Base-by-base conservation (phyloP, 2,888 invertebrate genomes). In the Parasteatoda lunata region DNA sequence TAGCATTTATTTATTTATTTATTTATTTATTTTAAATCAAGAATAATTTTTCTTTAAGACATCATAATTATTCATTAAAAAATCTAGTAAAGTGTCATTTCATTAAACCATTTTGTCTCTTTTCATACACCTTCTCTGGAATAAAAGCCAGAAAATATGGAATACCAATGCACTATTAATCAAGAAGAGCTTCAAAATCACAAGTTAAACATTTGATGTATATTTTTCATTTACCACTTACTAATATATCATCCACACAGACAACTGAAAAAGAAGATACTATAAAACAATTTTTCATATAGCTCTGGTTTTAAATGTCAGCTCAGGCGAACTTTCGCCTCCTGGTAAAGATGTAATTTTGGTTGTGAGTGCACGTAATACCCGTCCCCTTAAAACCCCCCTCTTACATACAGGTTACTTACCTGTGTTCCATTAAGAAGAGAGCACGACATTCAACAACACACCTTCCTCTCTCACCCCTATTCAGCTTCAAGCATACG, bases 241-340 rank as follows among this genome's bases (percentile, higher is more conserved):
- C 30, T 30, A 30, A 30, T 30, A 30, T 30, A 30, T 30, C 30
- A 30, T 30, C 30, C 9, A 59, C 59, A 5, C 11, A 30, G 65
- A 76, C 51, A 65, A 47, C 65, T 49, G 30, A 45, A 68, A 68
- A 68, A 7, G 66, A 13, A 15, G 66, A n/a, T 11, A 30, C n/a
- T 59, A n/a, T 59, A 68, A 65, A 77, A 52, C 77, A 30, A 77
- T 77, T 77, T 77, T 77, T 77, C 68, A 77, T 45, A 68, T 48
- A 69, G 4, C 66, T 77, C 68, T 48, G 45, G 5, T 64, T 76
- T 64, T 65, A 30, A 65, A 76, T 11, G 76, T 76, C 76, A 77
- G 52, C 52, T 45, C 6, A 15, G 11, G n/a, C 77, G 68, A 68
- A 54, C 68, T 68, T 77, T 66, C 48, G 30, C 68, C 77, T 47